These are phyloP conservation scores for Nycticorax nycticorax DNA, from an alignment of 2,113 vertebrate species.

Conservation along the genomic window DNA sequence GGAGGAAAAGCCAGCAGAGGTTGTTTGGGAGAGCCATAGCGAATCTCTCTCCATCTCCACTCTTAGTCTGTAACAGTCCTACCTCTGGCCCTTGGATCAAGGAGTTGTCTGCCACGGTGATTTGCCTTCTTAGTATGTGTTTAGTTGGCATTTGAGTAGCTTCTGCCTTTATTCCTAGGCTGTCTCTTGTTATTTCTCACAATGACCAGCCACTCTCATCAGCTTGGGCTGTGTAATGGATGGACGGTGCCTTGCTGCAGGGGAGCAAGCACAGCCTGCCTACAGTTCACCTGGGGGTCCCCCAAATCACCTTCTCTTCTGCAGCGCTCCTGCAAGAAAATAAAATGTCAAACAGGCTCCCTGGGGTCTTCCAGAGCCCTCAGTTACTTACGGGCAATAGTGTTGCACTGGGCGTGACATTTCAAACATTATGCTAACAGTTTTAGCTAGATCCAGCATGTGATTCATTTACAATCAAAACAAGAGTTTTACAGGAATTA, in stretches of 20 bases:
- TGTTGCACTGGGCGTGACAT: background rate
- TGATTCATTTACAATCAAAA: background rate
- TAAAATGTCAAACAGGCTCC: background rate
- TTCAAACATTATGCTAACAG: background rate
- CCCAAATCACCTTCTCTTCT: background rate
- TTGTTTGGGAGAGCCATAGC: background rate
- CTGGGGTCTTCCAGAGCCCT: background rate
- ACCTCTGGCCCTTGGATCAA: background rate
- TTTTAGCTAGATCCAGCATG: background rate
- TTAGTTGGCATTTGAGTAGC: background rate
- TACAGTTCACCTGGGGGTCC: background rate
- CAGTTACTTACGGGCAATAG: accelerated
- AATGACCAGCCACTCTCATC: background rate
- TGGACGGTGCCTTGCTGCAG: background rate
- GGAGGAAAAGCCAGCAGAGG: background rate
- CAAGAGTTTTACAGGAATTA: background rate
- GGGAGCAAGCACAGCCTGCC: background rate
- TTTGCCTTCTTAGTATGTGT: background rate
- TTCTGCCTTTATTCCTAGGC: background rate
- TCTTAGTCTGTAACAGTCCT: background rate
- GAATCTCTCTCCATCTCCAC: background rate
- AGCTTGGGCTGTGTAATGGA: accelerated
- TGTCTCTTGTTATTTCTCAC: background rate
- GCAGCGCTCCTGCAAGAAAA: background rate
- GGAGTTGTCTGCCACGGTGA: background rate